Evolutionary conservation across 2,797 vertebrate species (phyloP).

Genomic region (Schizopygopsis pylzovi): DNA sequence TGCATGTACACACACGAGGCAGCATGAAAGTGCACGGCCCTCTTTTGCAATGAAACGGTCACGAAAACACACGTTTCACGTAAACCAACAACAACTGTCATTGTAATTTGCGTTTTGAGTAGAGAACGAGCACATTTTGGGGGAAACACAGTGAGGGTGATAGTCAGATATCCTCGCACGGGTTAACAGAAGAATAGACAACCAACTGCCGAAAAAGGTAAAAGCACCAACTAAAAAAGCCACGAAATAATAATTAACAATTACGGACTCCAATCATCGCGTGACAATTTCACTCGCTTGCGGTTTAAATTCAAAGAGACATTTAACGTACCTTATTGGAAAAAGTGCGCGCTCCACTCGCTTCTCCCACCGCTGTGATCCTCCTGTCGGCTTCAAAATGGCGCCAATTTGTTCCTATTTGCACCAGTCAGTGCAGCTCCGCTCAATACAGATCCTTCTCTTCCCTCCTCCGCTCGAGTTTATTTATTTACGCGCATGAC

Average conservation of each 20-base stretch:
- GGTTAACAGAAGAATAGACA: slow-evolving; percentile 44
- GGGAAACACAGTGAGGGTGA: slow-evolving; percentile 8
- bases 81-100: not conserved
- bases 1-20: slow-evolving; percentile 12
- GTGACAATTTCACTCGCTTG: not conserved
- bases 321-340: slow-evolving; percentile 51
- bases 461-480: not conserved
- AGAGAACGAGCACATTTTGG: not conserved
- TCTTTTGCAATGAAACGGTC: slow-evolving; percentile 9
- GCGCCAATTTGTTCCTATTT: slow-evolving; percentile 83
- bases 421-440: slow-evolving; percentile 77
- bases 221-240: not conserved
- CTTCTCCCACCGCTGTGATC: slow-evolving; percentile 69
- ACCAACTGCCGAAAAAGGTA: not conserved
- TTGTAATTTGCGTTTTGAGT: not conserved
- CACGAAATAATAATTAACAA: not conserved
- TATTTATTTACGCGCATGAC: slow-evolving; percentile 4
- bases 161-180: slow-evolving; percentile 22
- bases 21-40: not conserved
- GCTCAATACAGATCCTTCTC: slow-evolving; percentile 49
- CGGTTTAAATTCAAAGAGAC: slow-evolving; percentile 22
- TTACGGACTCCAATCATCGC: not conserved
- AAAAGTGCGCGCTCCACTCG: slow-evolving; percentile 74
- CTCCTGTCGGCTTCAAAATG: slow-evolving; percentile 87
- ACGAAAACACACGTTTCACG: not conserved